A percentile compares a stretch with the other conserved stretches of the same genome.
Evolutionary conservation across 1,140 invertebrate species (phyloP).

Genomic region (Anadara kagoshimensis): DNA sequence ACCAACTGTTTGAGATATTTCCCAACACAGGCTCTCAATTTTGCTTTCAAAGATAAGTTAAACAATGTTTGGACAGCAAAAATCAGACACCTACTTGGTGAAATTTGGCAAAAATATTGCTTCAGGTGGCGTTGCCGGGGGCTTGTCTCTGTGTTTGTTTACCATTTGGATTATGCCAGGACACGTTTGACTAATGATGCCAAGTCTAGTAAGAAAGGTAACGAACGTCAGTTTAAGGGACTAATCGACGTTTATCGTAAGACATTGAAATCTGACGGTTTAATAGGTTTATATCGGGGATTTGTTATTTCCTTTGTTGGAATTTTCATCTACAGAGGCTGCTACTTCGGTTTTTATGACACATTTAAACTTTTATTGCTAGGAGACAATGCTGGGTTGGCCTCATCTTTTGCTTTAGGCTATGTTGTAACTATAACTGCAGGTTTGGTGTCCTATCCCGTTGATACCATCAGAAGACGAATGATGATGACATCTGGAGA

Average conservation of each 20-base stretch:
- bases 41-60: neutral
- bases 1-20: slow-evolving; percentile 1
- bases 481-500: slow-evolving; percentile 85
- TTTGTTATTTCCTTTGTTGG: slow-evolving; percentile 88
- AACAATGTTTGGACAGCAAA: neutral
- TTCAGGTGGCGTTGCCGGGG: neutral
- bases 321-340: slow-evolving; percentile 80
- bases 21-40: neutral
- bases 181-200: slow-evolving; percentile 14
- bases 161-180: slow-evolving; percentile 4
- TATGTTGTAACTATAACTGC: slow-evolving; percentile 86
- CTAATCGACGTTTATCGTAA: slow-evolving; percentile 90
- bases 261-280: slow-evolving; percentile 91
- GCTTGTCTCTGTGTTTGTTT: neutral
- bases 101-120: neutral
- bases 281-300: slow-evolving; percentile 91
- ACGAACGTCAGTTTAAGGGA: slow-evolving; percentile 89
- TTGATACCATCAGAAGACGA: slow-evolving; percentile 94
- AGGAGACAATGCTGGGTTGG: slow-evolving; percentile 85
- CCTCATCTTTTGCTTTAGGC: slow-evolving; percentile 91
- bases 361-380: slow-evolving; percentile 90
- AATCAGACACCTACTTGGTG: neutral
- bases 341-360: slow-evolving; percentile 97
- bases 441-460: slow-evolving; percentile 94
- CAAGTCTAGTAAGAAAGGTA: slow-evolving; percentile 48